Evolutionary conservation across 2,888 invertebrate genomes (phyloP).

Genomic region (Crepidodera aurea): DNA sequence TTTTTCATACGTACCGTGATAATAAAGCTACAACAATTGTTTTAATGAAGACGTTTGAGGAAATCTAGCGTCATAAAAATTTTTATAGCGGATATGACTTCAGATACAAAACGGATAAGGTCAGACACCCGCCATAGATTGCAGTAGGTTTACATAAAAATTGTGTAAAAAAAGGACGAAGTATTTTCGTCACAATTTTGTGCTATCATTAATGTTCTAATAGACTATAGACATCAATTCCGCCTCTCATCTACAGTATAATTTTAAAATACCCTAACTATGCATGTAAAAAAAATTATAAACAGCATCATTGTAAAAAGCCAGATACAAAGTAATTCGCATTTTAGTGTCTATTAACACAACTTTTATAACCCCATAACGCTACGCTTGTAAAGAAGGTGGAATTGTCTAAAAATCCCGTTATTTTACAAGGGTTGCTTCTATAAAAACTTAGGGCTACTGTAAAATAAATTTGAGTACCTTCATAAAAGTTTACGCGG

Average conservation of each 20-base stretch:
- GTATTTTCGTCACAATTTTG: no score
- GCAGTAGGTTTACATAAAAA: conserved; percentile 25
- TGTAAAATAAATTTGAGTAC: background rate
- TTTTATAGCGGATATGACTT: conserved; percentile 36
- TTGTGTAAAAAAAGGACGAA: no score
- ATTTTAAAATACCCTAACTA: no score
- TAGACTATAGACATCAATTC: no score
- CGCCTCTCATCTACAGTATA: no score
- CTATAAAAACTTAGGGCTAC: conserved; percentile 6
- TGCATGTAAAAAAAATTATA: no score
- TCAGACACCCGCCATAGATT: conserved; percentile 37
- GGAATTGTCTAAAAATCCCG: conserved; percentile 17
- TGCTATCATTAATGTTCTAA: no score
- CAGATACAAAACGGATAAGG: conserved; percentile 35
- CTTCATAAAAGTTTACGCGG: background rate
- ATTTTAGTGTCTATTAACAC: conserved; percentile 32
- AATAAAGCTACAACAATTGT: conserved; percentile 8
- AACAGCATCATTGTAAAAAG: no score
- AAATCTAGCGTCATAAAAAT: conserved; percentile 31
- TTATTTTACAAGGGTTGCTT: conserved; percentile 32
- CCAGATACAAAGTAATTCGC: conserved; percentile 15
- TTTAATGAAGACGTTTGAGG: conserved; percentile 34
- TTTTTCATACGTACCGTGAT: conserved; percentile 18
- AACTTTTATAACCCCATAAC: conserved; percentile 30
- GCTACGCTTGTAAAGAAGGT: conserved; percentile 13